Evolutionary conservation across 1,140 invertebrate species (phyloP).

Genomic region (Drosophila pseudoananassae): DNA sequence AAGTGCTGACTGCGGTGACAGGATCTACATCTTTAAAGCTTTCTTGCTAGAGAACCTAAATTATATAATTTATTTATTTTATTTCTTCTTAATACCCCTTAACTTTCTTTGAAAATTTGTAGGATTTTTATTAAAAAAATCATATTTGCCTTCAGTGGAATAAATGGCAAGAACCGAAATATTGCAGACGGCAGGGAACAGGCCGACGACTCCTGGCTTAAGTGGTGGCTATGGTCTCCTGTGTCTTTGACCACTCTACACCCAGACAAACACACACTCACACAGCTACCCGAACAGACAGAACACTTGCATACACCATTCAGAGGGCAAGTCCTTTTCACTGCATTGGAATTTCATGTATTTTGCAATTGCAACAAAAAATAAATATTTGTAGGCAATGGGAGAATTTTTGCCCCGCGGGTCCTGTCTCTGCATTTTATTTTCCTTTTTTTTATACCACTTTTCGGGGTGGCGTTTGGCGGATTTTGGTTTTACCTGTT

Average conservation of each 20-base stretch:
- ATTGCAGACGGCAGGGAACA: constrained; percentile 35
- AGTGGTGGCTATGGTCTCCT: constrained; percentile 51
- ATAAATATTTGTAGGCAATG: constrained; percentile 43
- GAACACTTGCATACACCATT: constrained; percentile 17
- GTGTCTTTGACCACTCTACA: constrained; percentile 52
- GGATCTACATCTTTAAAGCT: neutral
- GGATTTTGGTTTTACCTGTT: constrained; percentile 59
- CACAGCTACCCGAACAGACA: neutral
- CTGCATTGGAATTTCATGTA: constrained; percentile 71
- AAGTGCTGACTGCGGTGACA: neutral
- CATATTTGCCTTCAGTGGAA: constrained; percentile 2
- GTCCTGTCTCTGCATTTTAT: constrained; percentile 19
- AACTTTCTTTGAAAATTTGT: no score
- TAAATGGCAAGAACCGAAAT: constrained; percentile 31
- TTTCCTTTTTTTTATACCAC: constrained; percentile 17
- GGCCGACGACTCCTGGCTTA: constrained; percentile 50
- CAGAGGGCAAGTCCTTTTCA: constrained; percentile 40
- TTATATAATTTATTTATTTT: neutral
- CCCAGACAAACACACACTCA: constrained; percentile 19
- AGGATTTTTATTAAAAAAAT: neutral
- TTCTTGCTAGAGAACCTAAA: neutral
- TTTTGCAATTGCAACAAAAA: constrained; percentile 53
- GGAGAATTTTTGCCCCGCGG: constrained; percentile 20
- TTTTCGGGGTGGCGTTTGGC: constrained; percentile 10
- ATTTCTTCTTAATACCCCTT: neutral